These are phyloP conservation scores for Spinibarbus caldwelli DNA, from an alignment of 2,797 vertebrate genomes.

Conservation along the genomic window DNA sequence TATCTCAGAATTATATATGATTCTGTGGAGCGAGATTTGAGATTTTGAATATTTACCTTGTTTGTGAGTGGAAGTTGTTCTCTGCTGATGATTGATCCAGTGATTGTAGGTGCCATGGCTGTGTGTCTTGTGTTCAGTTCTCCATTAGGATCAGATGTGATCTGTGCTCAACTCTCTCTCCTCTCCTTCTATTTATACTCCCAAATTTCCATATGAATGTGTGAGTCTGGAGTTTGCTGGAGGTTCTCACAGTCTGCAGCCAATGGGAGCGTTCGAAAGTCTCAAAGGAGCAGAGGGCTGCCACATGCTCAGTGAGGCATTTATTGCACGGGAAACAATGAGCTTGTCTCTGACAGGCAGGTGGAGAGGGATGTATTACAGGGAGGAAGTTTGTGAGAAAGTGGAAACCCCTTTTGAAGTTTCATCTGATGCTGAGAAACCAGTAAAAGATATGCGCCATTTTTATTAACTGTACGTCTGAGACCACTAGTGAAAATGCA, in stretches of 20 bases:
- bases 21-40: neutral
- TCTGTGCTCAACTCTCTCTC: slow-evolving; percentile 62
- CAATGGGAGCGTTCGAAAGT: slow-evolving; percentile 79
- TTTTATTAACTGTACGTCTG: neutral
- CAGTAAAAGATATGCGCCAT: slow-evolving; percentile 30
- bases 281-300: slow-evolving; percentile 46
- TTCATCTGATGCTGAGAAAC: slow-evolving; percentile 57
- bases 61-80: slow-evolving; percentile 74
- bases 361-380: slow-evolving; percentile 64
- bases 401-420: slow-evolving; percentile 65
- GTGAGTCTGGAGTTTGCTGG: slow-evolving; percentile 83
- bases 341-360: slow-evolving; percentile 77
- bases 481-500: neutral
- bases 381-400: slow-evolving; percentile 66
- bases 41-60: slow-evolving; percentile 74
- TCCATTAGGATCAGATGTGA: slow-evolving; percentile 66
- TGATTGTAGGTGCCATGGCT: slow-evolving; percentile 78
- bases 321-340: slow-evolving; percentile 76
- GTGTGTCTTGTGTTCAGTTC: slow-evolving; percentile 59
- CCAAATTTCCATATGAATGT: slow-evolving; percentile 84
- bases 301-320: slow-evolving; percentile 76
- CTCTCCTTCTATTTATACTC: slow-evolving; percentile 83
- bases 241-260: slow-evolving; percentile 92
- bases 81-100: slow-evolving; percentile 69
- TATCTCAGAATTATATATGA: neutral